These are phyloP conservation scores for Gallinago jamesoni DNA, from an alignment of 2,113 vertebrate species.

Conservation along the genomic window DNA sequence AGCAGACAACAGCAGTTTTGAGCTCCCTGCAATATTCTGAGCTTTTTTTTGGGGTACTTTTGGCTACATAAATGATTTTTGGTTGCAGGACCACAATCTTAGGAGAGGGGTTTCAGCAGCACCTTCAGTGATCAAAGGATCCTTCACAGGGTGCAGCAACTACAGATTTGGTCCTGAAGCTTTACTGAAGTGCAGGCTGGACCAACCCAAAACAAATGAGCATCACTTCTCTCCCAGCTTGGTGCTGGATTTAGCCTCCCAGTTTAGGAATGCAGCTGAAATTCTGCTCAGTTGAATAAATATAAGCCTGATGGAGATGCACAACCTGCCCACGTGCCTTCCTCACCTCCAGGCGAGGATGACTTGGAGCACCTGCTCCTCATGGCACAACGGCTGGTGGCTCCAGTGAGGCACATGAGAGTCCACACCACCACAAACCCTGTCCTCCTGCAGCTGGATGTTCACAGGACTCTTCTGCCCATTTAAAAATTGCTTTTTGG, in stretches of 20 bases:
- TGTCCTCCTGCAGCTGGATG: neutral
- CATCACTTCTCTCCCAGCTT: neutral
- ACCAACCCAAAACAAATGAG: neutral
- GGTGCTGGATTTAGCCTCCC: neutral
- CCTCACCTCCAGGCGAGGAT: neutral
- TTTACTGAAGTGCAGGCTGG: neutral
- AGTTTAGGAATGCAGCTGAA: neutral
- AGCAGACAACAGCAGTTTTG: neutral
- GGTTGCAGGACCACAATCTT: neutral
- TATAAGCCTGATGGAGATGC: neutral
- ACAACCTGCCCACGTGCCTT: fast-evolving
- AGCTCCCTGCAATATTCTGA: neutral
- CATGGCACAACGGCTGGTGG: neutral
- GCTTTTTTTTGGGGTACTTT: neutral
- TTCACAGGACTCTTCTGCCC: neutral
- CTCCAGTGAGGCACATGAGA: neutral
- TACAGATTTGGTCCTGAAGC: neutral
- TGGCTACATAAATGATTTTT: neutral
- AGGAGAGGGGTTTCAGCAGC: neutral
- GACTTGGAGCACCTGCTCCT: neutral
- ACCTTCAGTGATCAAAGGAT: neutral
- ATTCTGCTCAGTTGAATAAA: neutral
- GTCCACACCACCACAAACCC: fast-evolving
- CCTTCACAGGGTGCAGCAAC: neutral
- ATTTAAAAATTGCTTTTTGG: neutral